Base-by-base conservation (phyloP, 92 coral and sea anemone genomes). In the Epizoanthus ramosus region DNA sequence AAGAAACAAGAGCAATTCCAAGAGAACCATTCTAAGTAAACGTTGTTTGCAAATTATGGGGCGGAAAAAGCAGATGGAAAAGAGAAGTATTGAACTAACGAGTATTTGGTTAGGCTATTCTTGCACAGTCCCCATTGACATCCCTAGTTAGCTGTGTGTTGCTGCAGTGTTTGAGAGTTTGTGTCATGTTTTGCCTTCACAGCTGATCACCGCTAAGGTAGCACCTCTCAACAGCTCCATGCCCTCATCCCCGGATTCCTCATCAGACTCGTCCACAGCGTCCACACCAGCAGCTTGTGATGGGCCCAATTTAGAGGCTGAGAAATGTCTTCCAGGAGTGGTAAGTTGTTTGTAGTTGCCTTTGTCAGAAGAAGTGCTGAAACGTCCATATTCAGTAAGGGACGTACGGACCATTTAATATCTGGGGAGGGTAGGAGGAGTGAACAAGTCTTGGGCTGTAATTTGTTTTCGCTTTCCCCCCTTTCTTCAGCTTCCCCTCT, bases 231-330 rank as follows among this genome's bases (percentile, higher is more conserved):
- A 94, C 73, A 90, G 92, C 86, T 96, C 99, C 64, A 92, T 96
- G 98, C 99, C 99, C 3, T 96, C 99, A n/a, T 96, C 99, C 63
- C 99, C 99, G 53, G 99, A 96, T 83, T 96, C 99, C 9, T 96
- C 99, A 7, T 96, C 99, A 22, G 99, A 96, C 74, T 93, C 98
- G 13, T 96, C 99, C 19, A 92, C 98, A 15, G 93, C 92, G 8
- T 96, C 99, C 14, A 89, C 99, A 3, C 91, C 99, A 37, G 92
- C 98, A n/a, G 92, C 97, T 71, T 86, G 90, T 22, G 99, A 96
- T 84, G 99, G 99, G 25, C 99, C 99, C 63, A 96, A 96, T 88
- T 75, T 96, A 23, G 99, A 96, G 73, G 88, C 99, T 23, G 99
- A 96, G 85, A 89, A 90, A 81, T 91, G 98, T 68, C 83, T 96